A percentile compares a stretch with the other conserved stretches of the same genome.
Conservation (phyloP, 2,797 vertebrate genomes). For the Menidia menidia region DNA sequence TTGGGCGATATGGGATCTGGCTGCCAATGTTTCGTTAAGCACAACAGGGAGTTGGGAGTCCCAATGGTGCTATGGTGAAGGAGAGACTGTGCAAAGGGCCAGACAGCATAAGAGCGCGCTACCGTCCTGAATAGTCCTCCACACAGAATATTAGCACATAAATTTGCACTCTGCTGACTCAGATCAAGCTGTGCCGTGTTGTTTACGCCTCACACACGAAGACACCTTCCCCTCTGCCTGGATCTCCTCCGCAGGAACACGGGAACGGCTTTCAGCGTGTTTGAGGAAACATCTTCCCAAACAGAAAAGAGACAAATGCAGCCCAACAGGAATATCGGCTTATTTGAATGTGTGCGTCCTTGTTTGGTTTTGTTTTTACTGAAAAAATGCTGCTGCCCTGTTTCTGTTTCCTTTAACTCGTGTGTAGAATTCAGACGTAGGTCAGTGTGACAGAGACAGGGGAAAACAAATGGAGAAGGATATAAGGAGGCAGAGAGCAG, state of each 20-base stretch:
- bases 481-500: constrained; percentile 9
- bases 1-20: constrained; percentile 68
- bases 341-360: constrained; percentile 3
- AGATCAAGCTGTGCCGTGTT: constrained; percentile 40
- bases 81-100: constrained; percentile 56
- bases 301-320: constrained; percentile 44
- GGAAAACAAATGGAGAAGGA: constrained; percentile 31
- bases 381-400: constrained; percentile 33
- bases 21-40: constrained; percentile 71
- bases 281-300: constrained; percentile 56
- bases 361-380: constrained; percentile 5
- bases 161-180: constrained; percentile 59
- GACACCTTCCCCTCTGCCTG: constrained; percentile 15
- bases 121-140: constrained; percentile 64
- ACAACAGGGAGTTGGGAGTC: constrained; percentile 70
- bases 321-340: constrained; percentile 38
- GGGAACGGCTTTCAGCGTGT: constrained; percentile 52
- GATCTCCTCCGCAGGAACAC: constrained; percentile 45
- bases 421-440: constrained; percentile 73
- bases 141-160: constrained; percentile 42
- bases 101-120: constrained; percentile 42
- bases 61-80: constrained; percentile 64
- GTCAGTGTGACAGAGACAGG: constrained; percentile 50
- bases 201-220: constrained; percentile 35
- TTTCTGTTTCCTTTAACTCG: constrained; percentile 76